Evolutionary conservation across 37 sponge, comb jelly and placozoan species (phyloP).

Genomic region (Theonella swinhoei): DNA sequence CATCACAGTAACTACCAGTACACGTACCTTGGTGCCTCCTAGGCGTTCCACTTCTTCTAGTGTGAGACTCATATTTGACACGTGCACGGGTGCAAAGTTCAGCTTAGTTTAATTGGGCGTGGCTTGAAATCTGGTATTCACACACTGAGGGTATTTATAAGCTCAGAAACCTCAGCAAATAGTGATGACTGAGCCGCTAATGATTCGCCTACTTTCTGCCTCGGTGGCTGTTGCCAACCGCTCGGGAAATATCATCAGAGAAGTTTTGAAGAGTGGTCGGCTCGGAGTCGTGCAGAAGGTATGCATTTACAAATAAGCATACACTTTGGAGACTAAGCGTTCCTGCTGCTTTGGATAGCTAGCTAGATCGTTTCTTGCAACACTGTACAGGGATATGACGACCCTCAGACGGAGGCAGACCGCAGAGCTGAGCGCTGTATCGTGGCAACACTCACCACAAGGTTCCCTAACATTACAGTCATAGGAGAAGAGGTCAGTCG

Average conservation of each 20-base stretch:
- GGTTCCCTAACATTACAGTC: conserved; percentile 77
- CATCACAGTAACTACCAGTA: too few relatives aligned
- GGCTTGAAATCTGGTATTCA: too few relatives aligned
- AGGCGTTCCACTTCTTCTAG: conserved; percentile 41
- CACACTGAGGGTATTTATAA: background rate
- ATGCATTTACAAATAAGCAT: too few relatives aligned
- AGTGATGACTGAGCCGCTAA: conserved; percentile 26
- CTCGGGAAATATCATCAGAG: conserved; percentile 82
- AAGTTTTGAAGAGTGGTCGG: conserved; percentile 70
- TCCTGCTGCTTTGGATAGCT: background rate
- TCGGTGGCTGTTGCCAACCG: conserved; percentile 75
- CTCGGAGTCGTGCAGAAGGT: conserved; percentile 86
- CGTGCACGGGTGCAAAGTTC: background rate
- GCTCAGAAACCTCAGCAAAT: background rate
- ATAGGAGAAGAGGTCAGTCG: conserved; percentile 83
- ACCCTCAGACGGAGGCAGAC: conserved; percentile 97
- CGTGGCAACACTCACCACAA: conserved; percentile 55
- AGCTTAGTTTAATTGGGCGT: too few relatives aligned
- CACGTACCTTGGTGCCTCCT: conserved; percentile 66
- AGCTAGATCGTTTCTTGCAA: background rate
- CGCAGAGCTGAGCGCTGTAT: conserved; percentile 87
- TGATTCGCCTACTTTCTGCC: conserved; percentile 80
- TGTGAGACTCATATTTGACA: background rate
- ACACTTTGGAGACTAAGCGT: background rate
- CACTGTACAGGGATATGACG: conserved; percentile 68